These are phyloP conservation scores for Volucella inflata DNA, from an alignment of 2,888 invertebrate genomes.

Conservation along the genomic window DNA sequence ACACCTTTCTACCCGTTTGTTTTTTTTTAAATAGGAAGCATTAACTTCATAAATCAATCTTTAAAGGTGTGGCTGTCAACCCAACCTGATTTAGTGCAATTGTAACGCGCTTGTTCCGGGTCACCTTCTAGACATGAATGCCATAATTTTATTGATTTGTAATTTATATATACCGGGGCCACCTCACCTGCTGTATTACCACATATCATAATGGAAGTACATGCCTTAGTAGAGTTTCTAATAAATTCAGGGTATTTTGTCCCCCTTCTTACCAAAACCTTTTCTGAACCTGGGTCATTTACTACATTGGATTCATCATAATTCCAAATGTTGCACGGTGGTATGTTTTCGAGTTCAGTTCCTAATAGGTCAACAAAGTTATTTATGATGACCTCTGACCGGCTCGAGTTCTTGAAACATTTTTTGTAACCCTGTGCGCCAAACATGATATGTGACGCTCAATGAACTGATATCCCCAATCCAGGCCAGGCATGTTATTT, in stretches of 20 bases:
- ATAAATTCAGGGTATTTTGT: slow-evolving; percentile 14
- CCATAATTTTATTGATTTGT: slow-evolving; percentile 9
- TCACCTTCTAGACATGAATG: slow-evolving; percentile 7
- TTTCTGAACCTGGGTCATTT: slow-evolving; percentile 17
- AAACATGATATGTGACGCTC: too few relatives aligned
- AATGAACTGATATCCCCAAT: slow-evolving; percentile 17
- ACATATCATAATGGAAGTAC: background rate
- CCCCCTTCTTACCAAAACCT: slow-evolving; percentile 4
- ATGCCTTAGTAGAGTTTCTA: slow-evolving; percentile 17
- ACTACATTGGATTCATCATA: slow-evolving; percentile 8
- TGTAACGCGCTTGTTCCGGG: slow-evolving; percentile 9
- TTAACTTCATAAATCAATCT: slow-evolving; percentile 6
- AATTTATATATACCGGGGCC: slow-evolving; percentile 3
- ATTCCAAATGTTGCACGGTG: slow-evolving; percentile 5
- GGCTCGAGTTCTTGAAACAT: slow-evolving; percentile 8
- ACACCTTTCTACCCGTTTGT: background rate
- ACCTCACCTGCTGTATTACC: slow-evolving; percentile 11
- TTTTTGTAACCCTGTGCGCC: slow-evolving; percentile 1
- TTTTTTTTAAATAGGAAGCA: slow-evolving; percentile 4
- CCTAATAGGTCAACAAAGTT: background rate
- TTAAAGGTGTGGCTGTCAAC: background rate
- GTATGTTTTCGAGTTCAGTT: slow-evolving; percentile 9
- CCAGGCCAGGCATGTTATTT: slow-evolving; percentile 4
- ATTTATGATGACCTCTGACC: background rate
- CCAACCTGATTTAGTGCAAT: background rate